phyloP scores from a whole-genome alignment of 2,888 invertebrate genomes.

The Cinara cedri region DNA sequence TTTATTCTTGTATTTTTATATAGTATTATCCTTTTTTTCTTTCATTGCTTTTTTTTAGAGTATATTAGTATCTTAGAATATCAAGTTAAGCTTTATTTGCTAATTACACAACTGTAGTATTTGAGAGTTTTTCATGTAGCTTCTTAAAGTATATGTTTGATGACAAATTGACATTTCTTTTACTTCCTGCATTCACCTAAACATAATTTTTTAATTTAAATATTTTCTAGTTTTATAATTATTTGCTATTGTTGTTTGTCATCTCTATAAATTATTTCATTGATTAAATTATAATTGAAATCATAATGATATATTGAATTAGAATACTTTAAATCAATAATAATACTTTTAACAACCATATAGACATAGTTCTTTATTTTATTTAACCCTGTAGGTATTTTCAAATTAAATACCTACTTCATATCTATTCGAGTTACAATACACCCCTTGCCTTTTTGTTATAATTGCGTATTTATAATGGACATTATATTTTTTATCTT shows the following conservation, averaged over 20 bases:
- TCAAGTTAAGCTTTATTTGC: slow-evolving; percentile 34
- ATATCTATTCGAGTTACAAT: too few species aligned
- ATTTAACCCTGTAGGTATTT: neutral
- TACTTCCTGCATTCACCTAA: neutral
- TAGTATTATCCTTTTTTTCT: slow-evolving; percentile 21
- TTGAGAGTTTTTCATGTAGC: slow-evolving; percentile 23
- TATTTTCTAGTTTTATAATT: neutral
- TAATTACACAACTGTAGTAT: slow-evolving; percentile 41
- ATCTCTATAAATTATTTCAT: slow-evolving; percentile 2
- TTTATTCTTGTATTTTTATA: slow-evolving; percentile 52
- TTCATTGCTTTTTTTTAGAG: slow-evolving; percentile 40
- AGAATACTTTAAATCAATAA: too few species aligned
- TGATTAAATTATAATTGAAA: neutral
- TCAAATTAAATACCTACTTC: neutral
- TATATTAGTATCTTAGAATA: slow-evolving; percentile 24
- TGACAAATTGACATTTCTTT: neutral
- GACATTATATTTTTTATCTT: slow-evolving; percentile 7
- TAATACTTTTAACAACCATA: neutral
- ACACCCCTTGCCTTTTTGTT: neutral
- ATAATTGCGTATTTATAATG: neutral
- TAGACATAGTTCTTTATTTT: neutral
- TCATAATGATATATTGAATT: neutral
- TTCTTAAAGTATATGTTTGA: neutral
- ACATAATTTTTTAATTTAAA: neutral
- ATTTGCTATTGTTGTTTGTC: neutral